Evolutionary conservation across 2,888 invertebrate species (phyloP), one percentile per base, ranked within the genome.

Genomic region (Enchytraeus crypticus): DNA sequence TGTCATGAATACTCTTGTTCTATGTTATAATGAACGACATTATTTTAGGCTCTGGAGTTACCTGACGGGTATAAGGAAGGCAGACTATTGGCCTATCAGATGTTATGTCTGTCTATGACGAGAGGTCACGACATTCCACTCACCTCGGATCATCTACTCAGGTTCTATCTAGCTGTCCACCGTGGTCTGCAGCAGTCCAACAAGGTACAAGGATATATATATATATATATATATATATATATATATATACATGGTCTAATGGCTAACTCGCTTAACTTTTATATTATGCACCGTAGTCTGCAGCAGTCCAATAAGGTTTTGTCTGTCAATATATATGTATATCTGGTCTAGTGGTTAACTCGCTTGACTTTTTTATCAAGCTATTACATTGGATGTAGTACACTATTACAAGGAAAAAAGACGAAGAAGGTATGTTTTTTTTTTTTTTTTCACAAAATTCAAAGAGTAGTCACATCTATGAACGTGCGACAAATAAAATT

Each of bases 151-250:
- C 88, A 90, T 74, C 80, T 93, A 65, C 85, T 90, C 1, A 84
- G 92, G 62, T 92, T 93, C 81, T 93, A 92, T 79, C 83, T 88
- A 64, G 87, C 89, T 2, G 79, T 95, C 59, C 95, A 95, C 79
- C 79, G 80, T 56, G 85, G 84, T 18, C 82, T 86, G 3, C 80
- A 82, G 56, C 82, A 83, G 62, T 23, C 11, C 49, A 11, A 23
- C 49, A 21, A 8, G 27, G 49, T 49, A 8, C 43, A 43, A n/a
- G 14, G 14, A 43, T 43, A 11, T 43, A 43, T 43, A 43, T 43
- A 43, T n/a, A 43, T 43, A 43, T n/a, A 43, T 43, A 43, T n/a
- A 43, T 43, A 43, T n/a, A 43, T 43, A 43, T n/a, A 43, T 43
- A 43, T 43, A 43, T 43, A 43, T n/a, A 43, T 43, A 43, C 43